Evolutionary conservation across 2,888 invertebrate species (phyloP), one percentile per base, ranked within the genome.

Genomic region (Caenorhabditis japonica): DNA sequence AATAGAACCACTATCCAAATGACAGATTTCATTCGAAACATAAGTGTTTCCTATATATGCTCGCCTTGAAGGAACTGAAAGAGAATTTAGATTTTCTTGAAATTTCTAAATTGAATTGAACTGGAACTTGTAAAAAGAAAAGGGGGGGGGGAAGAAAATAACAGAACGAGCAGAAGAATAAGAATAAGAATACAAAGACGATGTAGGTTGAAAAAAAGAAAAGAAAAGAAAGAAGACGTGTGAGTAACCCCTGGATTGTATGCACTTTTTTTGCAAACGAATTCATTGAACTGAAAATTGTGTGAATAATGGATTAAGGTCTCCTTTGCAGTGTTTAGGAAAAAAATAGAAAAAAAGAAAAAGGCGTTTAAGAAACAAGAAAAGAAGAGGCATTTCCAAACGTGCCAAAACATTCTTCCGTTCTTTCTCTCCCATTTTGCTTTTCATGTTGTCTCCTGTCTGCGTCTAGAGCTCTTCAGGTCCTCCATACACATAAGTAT

Each of bases 221-320:
- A 44, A 41, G 30, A 17, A 39, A 17, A n/a, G 19, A 25, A 25
- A n/a, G 46, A 33, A 21, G 30, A 47, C 47, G 36, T 47, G 38
- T 36, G 23, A 33, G 43, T 19, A 43, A n/a, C 19, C 34, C 25
- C n/a, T 15, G 55, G 64, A 64, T 64, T 64, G 64, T 64, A 64
- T 55, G n/a, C n/a, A n/a, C n/a, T n/a, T n/a, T n/a, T n/a, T 64
- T 39, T 51, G 34, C 36, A 47, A n/a, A 66, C 56, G 66, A 66
- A 66, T 56, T 66, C 56, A 58, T 66, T 56, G 66, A 56, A 66
- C 66, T 66, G 66, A 51, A 66, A 66, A 66, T 51, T 56, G 51
- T 38, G 41, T 47, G 64, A 64, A 64, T 64, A 64, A 56, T 43
- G 66, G 66, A 66, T 66, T 66, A 66, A 23, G 43, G 41, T 30